Evolutionary conservation across 2,113 vertebrate genomes (phyloP), one percentile per base, ranked within the genome.

Genomic region (Polypterus bichir): DNA sequence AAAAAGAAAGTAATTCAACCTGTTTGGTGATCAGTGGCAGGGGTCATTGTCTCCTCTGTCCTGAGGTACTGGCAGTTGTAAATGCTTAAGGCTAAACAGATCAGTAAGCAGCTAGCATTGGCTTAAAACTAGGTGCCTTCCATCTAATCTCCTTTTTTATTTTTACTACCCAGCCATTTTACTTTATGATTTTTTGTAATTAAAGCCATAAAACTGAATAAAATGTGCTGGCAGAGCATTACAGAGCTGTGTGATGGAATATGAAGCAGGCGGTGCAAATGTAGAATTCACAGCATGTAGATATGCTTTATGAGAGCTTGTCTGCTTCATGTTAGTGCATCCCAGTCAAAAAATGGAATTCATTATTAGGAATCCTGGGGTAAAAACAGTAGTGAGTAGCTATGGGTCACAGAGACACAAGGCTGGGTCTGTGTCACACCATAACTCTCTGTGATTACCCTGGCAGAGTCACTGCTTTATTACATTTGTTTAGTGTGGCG

Each of bases 181-280:
- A 66, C 69, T 70, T 79, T 73, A 71, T 58, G 54, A 63, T 70
- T 81, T 74, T 79, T 57, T 55, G 54, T 79, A 78, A 82, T 83
- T 78, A 78, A 81, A 75, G 65, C 59, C 71, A 65, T 66, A 70
- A 68, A 77, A 72, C 49, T 72, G 63, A 74, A 61, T 62, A 71
- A 64, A 73, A 44, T 45, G 60, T 76, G 65, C 64, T 66, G 27
- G 47, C 27, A 11, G 9, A 57, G 56, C 56, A 57, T 44, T 5
- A 27, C 56, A 57, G 10, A 6, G 27, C 56, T 5, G n/a, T 62
- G 60, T 9, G 60, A 52, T 66, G 68, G 65, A 59, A 54, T 73
- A 70, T 53, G 46, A 47, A 46, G 9, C 60, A 54, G 10, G 60
- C 49, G 47, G 44, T 47, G 54, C 65, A 62, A 73, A 68, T 59